Conservation (phyloP, 1,140 invertebrate species). For the Bradynema listronoti region DNA sequence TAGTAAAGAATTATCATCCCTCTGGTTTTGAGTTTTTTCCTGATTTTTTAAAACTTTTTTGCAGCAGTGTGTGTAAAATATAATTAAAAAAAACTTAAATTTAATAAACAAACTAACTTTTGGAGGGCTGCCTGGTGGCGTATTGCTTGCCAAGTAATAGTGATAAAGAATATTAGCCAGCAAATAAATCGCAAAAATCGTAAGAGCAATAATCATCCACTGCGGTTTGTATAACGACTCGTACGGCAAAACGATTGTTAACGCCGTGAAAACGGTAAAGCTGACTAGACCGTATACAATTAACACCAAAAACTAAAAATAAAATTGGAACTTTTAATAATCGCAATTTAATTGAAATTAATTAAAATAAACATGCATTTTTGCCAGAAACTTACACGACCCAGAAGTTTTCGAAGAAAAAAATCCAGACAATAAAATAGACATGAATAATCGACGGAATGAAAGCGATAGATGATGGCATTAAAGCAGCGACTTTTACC, state of each 20-base stretch:
- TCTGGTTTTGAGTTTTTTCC: too few relatives aligned
- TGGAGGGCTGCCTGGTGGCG: slow-evolving; percentile 39
- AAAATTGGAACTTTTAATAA: background rate
- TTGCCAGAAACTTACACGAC: slow-evolving; percentile 1
- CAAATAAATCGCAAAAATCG: slow-evolving; percentile 38
- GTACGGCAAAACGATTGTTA: slow-evolving; percentile 49
- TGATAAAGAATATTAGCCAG: slow-evolving; percentile 45
- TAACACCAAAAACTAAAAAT: slow-evolving; percentile 46
- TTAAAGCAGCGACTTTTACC: background rate
- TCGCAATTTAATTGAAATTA: background rate
- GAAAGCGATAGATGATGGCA: background rate
- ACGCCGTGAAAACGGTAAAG: slow-evolving; percentile 43
- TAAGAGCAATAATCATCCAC: slow-evolving; percentile 27
- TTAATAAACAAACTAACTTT: slow-evolving; percentile 37
- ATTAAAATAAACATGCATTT: background rate
- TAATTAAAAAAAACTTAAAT: slow-evolving; percentile 10
- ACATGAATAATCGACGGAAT: slow-evolving; percentile 3
- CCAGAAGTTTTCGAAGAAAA: slow-evolving; percentile 14
- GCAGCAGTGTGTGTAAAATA: too few relatives aligned
- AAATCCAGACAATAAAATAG: slow-evolving; percentile 17
- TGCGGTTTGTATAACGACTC: slow-evolving; percentile 39
- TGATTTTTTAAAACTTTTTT: too few relatives aligned
- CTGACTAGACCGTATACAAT: slow-evolving; percentile 46
- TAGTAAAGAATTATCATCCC: too few relatives aligned
- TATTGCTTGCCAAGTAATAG: slow-evolving; percentile 46